Evolutionary conservation across 1,140 invertebrate genomes (phyloP).

Genomic region (Popillia japonica): DNA sequence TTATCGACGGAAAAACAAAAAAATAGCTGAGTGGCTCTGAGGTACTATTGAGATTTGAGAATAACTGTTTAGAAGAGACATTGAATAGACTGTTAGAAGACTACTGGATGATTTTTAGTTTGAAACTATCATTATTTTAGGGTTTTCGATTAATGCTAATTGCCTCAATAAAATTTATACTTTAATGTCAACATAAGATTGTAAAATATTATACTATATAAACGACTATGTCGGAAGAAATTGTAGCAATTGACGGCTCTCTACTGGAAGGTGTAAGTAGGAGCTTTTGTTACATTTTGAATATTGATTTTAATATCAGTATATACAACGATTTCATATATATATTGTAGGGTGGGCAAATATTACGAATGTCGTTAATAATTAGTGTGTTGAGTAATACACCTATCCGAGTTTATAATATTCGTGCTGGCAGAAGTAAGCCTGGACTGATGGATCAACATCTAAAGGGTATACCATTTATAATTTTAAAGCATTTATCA

Average conservation of each 20-base stretch:
- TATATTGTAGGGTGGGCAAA: conserved; percentile 82
- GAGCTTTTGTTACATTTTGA: neutral
- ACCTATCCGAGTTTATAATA: conserved; percentile 80
- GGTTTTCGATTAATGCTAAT: no score
- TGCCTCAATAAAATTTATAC: no score
- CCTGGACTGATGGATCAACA: conserved; percentile 89
- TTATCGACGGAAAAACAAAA: no score
- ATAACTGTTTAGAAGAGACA: no score
- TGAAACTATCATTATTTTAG: no score
- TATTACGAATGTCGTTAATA: conserved; percentile 79
- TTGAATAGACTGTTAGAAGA: no score
- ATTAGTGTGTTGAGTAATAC: conserved; percentile 78
- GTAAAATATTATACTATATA: neutral
- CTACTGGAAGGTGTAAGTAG: conserved; percentile 56
- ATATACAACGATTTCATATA: neutral
- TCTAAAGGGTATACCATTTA: conserved; percentile 71
- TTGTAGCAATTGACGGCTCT: conserved; percentile 57
- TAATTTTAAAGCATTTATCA: neutral
- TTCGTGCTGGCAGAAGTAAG: conserved; percentile 79
- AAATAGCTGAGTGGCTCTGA: no score
- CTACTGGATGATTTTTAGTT: no score
- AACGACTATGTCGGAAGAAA: conserved; percentile 42
- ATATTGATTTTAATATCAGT: neutral
- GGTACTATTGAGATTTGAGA: no score
- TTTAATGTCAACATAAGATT: no score